Evolutionary conservation across 2,797 vertebrate species (phyloP), one percentile per base, ranked within the genome.

Genomic region (Spinibarbus caldwelli): DNA sequence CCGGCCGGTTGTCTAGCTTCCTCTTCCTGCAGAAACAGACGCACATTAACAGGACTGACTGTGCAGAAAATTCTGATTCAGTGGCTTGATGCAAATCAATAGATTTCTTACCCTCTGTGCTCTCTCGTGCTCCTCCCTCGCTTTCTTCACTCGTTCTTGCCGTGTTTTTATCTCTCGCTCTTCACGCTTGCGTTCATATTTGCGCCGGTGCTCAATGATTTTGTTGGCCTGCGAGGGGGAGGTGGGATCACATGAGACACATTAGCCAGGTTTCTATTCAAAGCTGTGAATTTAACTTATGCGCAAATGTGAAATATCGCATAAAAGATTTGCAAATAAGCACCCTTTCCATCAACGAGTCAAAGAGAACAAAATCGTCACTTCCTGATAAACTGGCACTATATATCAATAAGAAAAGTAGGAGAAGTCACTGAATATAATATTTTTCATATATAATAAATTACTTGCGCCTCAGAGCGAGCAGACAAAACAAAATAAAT

Each of bases 1-100:
- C 95, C 95, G 23, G 96, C 91, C 84, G 93, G 95, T 90, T 95
- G 92, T 80, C 97, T 96, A 68, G 96, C 93, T 82, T 99, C 97
- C 91, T 99, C 97, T 85, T 99, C 98, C 98, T 99, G 89, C 6
- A 86, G 36, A 85, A 59, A 75, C 62, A 84, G 3, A 89, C n/a
- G 43, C 67, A 84, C 34, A 29, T 62, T 21, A 79, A 38, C n/a
- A 29, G 4, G 6, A 47, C n/a, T 67, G 38, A 71, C 19, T 62
- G 66, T n/a, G 57, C 70, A 17, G 17, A 11, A 3, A 23, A 64
- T 34, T 6, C 34, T 2, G 26, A 68, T 23, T 43, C 31, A n/a
- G 12, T 68, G 6, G 23, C 52, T 68, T 17, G 23, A 26, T 21
- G 19, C 10, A 43, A 64, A 34, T 21, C 21, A 6, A 62, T 45